phyloP scores from a whole-genome alignment of 2,888 invertebrate genomes.

The Eupithecia subumbrata region DNA sequence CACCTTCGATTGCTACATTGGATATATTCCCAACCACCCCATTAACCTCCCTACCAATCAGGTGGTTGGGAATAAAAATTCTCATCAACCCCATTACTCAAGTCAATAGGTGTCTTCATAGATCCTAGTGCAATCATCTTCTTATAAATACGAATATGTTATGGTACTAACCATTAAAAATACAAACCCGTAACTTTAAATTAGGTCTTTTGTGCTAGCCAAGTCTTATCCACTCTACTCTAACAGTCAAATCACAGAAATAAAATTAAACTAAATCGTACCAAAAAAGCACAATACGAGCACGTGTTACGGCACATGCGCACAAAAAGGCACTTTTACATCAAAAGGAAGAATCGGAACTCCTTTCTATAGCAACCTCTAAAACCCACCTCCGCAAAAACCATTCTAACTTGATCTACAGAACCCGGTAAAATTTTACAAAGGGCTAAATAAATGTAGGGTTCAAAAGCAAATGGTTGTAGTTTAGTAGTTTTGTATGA shows the following conservation, averaged over 20 bases:
- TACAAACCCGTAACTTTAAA: too few relatives aligned
- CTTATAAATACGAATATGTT: too few relatives aligned
- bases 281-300: conserved; percentile 53
- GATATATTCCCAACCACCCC: too few relatives aligned
- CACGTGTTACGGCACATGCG: conserved; percentile 61
- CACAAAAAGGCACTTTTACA: conserved; percentile 49
- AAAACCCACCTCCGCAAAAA: neutral
- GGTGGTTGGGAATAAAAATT: too few relatives aligned
- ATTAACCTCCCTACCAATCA: too few relatives aligned
- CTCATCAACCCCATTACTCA: too few relatives aligned
- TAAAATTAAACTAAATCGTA: conserved; percentile 49
- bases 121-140: too few relatives aligned
- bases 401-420: conserved; percentile 36
- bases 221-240: conserved; percentile 25
- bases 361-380: conserved; percentile 42
- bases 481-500: conserved; percentile 32
- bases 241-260: conserved; percentile 21
- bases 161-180: too few relatives aligned
- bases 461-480: neutral
- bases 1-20: too few relatives aligned
- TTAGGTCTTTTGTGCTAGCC: too few relatives aligned
- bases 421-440: neutral
- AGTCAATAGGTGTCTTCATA: too few relatives aligned
- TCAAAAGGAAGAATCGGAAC: conserved; percentile 62
- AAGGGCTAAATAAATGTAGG: conserved; percentile 8